These are phyloP conservation scores for Tachina lurida DNA, from an alignment of 2,888 invertebrate species.

Conservation along the genomic window DNA sequence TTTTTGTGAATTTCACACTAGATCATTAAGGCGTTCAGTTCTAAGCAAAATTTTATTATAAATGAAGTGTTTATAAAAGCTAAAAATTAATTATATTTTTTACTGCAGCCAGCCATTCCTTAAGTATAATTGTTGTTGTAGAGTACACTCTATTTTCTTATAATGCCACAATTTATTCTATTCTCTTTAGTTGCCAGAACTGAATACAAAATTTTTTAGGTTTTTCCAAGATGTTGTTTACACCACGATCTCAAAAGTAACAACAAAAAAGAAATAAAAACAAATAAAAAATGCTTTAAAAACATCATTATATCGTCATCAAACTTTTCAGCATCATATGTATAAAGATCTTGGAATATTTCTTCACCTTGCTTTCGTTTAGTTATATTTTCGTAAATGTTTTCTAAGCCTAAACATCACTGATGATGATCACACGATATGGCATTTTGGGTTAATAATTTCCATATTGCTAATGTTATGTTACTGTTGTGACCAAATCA, in stretches of 20 bases:
- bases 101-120: no score
- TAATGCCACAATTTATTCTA: slow-evolving; percentile 76
- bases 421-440: slow-evolving; percentile 81
- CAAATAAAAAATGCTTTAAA: neutral
- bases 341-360: slow-evolving; percentile 27
- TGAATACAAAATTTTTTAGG: slow-evolving; percentile 72
- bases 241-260: slow-evolving; percentile 59
- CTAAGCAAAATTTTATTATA: no score
- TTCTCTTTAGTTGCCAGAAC: slow-evolving; percentile 41
- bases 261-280: slow-evolving; percentile 7
- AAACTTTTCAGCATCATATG: slow-evolving; percentile 33
- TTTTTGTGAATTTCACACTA: no score
- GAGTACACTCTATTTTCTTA: slow-evolving; percentile 1
- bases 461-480: slow-evolving; percentile 77
- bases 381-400: slow-evolving; percentile 32
- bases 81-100: no score
- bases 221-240: slow-evolving; percentile 46
- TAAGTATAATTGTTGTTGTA: neutral
- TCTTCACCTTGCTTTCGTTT: neutral
- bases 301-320: slow-evolving; percentile 59
- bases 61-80: no score
- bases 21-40: no score
- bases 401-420: slow-evolving; percentile 55
- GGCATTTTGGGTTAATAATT: slow-evolving; percentile 77
- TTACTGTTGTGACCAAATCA: slow-evolving; percentile 67